Base-by-base conservation (phyloP, 2,888 invertebrate genomes). In the Aleiodes leptofemur region DNA sequence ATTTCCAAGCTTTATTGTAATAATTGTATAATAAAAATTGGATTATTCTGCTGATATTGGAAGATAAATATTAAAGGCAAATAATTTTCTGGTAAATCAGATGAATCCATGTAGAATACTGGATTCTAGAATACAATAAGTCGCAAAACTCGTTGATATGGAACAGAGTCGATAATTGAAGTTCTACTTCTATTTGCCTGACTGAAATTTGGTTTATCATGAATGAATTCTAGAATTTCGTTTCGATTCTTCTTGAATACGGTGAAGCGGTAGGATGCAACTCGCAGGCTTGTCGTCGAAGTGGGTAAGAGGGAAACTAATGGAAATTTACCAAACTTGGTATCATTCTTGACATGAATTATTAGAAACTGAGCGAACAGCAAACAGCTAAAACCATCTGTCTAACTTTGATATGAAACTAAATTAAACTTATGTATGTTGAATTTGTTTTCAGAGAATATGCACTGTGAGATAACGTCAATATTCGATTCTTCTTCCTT, bases 101-200 rank as follows among this genome's bases (percentile, higher is more conserved):
- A 11, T 11, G 43, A 43, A 43, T 9, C 9, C 11, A 43, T 9
- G 43, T 11, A 9, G 43, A 43, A 43, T 43, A 43, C 43, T 43
- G 9, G 7, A 64, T 64, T 48, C 23, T 4, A 14, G 38, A 34
- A 53, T 9, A 43, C 53, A 53, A 69, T 74, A 38, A 69, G 64
- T 74, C 38, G 43, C 43, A 43, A 74, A 74, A 70, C 56, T 61
- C 74, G 50, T 61, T 74, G 74, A 74, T 69, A 74, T 14, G 74
- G 61, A 74, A 74, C 64, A 51, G 14, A 34, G 64, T 56, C 74
- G 74, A 74, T 74, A 74, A 74, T 74, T 69, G 70, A 74, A 74
- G 64, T 74, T 23, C 64, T 55, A 56, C 29, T 64, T 48, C 64
- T 64, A 64, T 64, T 64, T 64, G 61, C 43, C 43, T 61, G 16